These are phyloP conservation scores for Malthinus seriepunctatus DNA, from an alignment of 2,888 invertebrate genomes.

Conservation along the genomic window DNA sequence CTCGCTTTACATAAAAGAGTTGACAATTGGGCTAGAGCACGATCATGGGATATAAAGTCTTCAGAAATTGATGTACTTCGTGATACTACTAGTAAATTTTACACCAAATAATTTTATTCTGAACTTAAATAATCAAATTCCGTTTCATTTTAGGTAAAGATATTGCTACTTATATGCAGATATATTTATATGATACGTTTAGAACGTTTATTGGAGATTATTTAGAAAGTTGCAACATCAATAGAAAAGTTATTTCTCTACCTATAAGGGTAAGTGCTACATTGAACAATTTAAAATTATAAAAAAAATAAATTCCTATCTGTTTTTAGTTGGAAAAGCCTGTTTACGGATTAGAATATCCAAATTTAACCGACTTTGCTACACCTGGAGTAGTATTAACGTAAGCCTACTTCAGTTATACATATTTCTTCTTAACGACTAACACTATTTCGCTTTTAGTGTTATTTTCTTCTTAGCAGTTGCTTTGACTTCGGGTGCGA, in stretches of 20 bases:
- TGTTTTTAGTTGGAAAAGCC: slow-evolving; percentile 67
- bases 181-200: slow-evolving; percentile 75
- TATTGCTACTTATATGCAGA: slow-evolving; percentile 77
- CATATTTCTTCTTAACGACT: not conserved
- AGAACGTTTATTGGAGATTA: slow-evolving; percentile 70
- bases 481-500: slow-evolving; percentile 87
- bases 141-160: slow-evolving; percentile 74
- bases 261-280: slow-evolving; percentile 63
- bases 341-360: slow-evolving; percentile 73
- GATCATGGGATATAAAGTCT: slow-evolving; percentile 58
- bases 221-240: slow-evolving; percentile 66
- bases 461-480: slow-evolving; percentile 94
- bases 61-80: slow-evolving; percentile 73
- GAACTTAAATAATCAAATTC: not conserved
- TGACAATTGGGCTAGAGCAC: slow-evolving; percentile 57
- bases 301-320: not conserved
- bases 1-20: slow-evolving; percentile 61
- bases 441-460: slow-evolving; percentile 55
- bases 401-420: slow-evolving; percentile 57
- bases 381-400: slow-evolving; percentile 91
- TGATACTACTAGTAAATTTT: slow-evolving; percentile 80
- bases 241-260: slow-evolving; percentile 63
- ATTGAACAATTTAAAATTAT: not conserved
- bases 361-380: slow-evolving; percentile 92
- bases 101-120: not conserved